Percentiles rank a stretch among this genome's conserved stretches.
These are phyloP conservation scores for Oegoconia quadripuncta DNA, from an alignment of 2,888 invertebrate genomes.

Conservation along the genomic window DNA sequence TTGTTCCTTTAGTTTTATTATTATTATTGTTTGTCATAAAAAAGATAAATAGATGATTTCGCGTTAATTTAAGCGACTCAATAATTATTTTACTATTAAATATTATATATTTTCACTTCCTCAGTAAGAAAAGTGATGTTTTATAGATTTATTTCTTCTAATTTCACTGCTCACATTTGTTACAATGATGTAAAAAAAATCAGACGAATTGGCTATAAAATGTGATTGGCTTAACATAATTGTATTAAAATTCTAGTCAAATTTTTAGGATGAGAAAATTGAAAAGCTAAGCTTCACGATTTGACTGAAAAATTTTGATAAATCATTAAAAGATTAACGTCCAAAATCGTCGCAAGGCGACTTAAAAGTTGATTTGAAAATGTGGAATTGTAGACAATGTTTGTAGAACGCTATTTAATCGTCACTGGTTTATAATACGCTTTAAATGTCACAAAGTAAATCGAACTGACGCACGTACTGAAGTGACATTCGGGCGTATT, in stretches of 20 bases:
- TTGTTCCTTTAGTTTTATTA: constrained; percentile 78
- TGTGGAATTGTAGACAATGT: constrained; percentile 70
- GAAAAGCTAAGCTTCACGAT: constrained; percentile 57
- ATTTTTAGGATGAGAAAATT: constrained; percentile 58
- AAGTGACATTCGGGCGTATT: not conserved
- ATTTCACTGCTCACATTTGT: constrained; percentile 31
- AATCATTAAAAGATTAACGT: constrained; percentile 55
- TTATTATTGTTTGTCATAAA: constrained; percentile 70
- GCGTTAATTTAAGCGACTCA: constrained; percentile 53
- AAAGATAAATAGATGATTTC: constrained; percentile 49
- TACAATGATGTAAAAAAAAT: constrained; percentile 7
- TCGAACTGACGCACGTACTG: not conserved
- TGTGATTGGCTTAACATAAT: constrained; percentile 60
- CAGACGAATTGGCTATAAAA: constrained; percentile 50
- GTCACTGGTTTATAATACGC: not conserved
- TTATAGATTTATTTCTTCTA: constrained; percentile 33
- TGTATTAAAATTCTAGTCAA: constrained; percentile 77
- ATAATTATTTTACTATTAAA: constrained; percentile 51
- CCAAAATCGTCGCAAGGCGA: constrained; percentile 70
- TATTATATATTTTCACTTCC: constrained; percentile 65
- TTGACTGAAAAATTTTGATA: constrained; percentile 66
- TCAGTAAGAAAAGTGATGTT: constrained; percentile 61
- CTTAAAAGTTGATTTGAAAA: constrained; percentile 65
- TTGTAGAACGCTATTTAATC: constrained; percentile 27
- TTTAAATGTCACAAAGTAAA: not conserved